Percentiles rank a stretch among this genome's conserved stretches.
Conservation (phyloP, 1,140 invertebrate genomes). For the Leptinotarsa undecemlineata region DNA sequence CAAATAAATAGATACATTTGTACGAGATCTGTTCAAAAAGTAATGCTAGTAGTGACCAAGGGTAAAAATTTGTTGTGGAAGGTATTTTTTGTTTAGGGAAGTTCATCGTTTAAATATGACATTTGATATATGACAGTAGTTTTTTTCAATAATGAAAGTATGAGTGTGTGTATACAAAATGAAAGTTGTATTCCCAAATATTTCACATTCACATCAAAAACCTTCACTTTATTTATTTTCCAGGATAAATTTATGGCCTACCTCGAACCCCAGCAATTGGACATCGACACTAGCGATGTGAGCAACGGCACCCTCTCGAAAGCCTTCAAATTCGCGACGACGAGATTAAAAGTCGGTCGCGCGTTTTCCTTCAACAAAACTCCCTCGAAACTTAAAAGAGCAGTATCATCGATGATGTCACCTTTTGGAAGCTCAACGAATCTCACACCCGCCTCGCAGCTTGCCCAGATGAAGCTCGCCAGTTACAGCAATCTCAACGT, state of each 20-base stretch:
- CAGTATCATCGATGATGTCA: conserved; percentile 93
- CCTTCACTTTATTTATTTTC: background rate
- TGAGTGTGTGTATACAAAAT: too few relatives aligned
- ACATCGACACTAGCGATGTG: conserved; percentile 83
- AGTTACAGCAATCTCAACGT: conserved; percentile 85
- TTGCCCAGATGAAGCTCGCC: conserved; percentile 80
- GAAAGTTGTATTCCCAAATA: too few relatives aligned
- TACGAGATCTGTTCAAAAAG: too few relatives aligned
- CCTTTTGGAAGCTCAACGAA: conserved; percentile 81
- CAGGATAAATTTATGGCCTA: conserved; percentile 78
- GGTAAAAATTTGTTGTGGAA: too few relatives aligned
- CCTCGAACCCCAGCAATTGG: conserved; percentile 77
- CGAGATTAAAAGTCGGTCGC: conserved; percentile 85
- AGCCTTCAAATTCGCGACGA: conserved; percentile 86
- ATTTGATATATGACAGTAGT: too few relatives aligned
- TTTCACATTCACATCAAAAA: too few relatives aligned
- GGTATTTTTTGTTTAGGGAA: too few relatives aligned
- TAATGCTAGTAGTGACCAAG: too few relatives aligned
- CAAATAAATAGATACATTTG: too few relatives aligned
- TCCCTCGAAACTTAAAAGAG: conserved; percentile 88
- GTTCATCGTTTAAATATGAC: too few relatives aligned
- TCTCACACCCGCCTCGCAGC: conserved; percentile 72
- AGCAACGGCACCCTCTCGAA: conserved; percentile 82
- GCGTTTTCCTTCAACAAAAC: conserved; percentile 95
- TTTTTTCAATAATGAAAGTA: too few relatives aligned